Conservation (phyloP, 2,113 vertebrate genomes). For the Steatornis caripensis region DNA sequence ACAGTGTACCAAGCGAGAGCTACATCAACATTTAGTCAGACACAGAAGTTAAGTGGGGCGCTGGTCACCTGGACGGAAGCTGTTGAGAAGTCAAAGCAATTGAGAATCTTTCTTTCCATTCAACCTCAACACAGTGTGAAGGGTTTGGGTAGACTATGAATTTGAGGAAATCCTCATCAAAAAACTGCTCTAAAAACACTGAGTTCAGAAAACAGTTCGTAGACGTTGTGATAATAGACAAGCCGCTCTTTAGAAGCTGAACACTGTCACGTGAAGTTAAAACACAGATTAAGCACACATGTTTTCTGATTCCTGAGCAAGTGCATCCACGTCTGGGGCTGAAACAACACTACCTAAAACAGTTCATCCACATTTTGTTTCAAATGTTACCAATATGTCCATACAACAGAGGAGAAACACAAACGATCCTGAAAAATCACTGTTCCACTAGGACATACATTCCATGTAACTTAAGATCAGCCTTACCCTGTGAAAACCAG, state of each 20-base stretch:
- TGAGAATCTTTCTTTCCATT: neutral
- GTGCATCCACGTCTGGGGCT: neutral
- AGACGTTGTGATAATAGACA: rapidly evolving
- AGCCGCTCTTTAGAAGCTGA: neutral
- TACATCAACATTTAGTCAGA: neutral
- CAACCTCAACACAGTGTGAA: neutral
- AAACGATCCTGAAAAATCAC: neutral
- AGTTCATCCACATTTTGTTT: rapidly evolving
- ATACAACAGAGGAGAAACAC: neutral
- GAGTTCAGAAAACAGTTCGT: neutral
- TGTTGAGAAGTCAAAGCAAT: neutral
- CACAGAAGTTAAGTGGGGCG: neutral
- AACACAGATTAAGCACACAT: neutral
- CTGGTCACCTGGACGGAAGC: neutral
- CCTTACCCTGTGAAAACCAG: neutral
- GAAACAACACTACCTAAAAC: rapidly evolving
- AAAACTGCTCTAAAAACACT: neutral
- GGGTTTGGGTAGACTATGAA: neutral
- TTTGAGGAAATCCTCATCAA: neutral
- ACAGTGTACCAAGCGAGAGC: neutral
- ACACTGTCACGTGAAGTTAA: neutral
- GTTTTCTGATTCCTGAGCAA: neutral
- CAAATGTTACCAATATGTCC: rapidly evolving
- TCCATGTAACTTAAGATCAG: neutral
- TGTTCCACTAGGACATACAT: neutral